Evolutionary conservation across 2,888 invertebrate genomes (phyloP).

Genomic region (Megamerina dolium): DNA sequence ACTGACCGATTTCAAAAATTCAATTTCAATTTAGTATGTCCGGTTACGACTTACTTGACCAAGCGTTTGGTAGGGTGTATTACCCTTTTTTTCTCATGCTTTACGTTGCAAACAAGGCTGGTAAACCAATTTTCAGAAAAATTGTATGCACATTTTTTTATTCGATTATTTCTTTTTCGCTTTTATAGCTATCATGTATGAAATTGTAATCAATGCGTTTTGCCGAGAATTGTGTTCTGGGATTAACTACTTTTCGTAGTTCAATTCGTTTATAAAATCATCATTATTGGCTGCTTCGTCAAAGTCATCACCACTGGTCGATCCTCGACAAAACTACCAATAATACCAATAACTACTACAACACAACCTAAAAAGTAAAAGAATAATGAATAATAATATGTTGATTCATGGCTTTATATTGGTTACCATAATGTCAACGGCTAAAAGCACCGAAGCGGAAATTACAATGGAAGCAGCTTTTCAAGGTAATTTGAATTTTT

Average conservation of each 20-base stretch:
- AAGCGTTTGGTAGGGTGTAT: too few relatives aligned
- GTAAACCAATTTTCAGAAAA: too few relatives aligned
- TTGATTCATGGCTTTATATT: constrained; percentile 42
- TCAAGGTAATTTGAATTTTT: constrained; percentile 51
- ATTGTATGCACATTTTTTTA: too few relatives aligned
- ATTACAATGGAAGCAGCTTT: constrained; percentile 55
- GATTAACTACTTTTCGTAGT: constrained; percentile 12
- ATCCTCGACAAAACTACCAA: constrained; percentile 7
- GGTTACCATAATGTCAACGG: constrained; percentile 39
- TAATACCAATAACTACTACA: constrained; percentile 1
- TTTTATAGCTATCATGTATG: not conserved
- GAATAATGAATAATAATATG: constrained; percentile 33
- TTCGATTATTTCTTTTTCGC: not conserved
- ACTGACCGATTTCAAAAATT: too few relatives aligned
- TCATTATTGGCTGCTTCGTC: not conserved
- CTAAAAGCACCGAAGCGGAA: constrained; percentile 44
- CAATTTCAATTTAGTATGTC: too few relatives aligned
- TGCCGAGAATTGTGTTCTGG: constrained; percentile 11
- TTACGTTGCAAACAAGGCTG: too few relatives aligned
- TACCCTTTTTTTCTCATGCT: too few relatives aligned
- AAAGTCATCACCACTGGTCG: constrained; percentile 8
- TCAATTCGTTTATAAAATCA: constrained; percentile 12
- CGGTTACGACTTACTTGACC: too few relatives aligned
- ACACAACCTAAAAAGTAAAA: constrained; percentile 16
- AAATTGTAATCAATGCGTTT: constrained; percentile 7